Evolutionary conservation across 2,797 vertebrate species (phyloP).

Genomic region (Numenius phaeopus): DNA sequence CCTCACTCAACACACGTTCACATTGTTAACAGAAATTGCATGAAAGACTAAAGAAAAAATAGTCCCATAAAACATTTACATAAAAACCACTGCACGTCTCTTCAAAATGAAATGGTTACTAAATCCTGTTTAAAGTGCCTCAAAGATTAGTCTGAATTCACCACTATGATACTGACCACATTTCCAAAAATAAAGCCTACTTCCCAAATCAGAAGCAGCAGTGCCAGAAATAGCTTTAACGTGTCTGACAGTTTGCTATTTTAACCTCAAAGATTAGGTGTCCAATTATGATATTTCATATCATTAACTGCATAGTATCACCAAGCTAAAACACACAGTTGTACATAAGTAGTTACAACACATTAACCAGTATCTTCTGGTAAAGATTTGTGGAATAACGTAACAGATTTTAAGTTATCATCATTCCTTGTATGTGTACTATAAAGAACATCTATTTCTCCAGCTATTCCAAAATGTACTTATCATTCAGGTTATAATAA

Average conservation of each 20-base stretch:
- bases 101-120: background rate
- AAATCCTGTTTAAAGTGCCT: background rate
- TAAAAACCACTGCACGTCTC: background rate
- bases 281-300: background rate
- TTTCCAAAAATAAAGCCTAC: slow-evolving; percentile 23
- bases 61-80: background rate
- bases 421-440: background rate
- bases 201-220: slow-evolving; percentile 61
- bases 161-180: background rate
- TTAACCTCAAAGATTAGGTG: background rate
- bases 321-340: background rate
- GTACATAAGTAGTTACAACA: background rate
- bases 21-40: background rate
- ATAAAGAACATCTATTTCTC: background rate
- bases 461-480: background rate
- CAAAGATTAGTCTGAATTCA: background rate
- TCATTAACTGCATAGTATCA: background rate
- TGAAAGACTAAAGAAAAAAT: background rate
- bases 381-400: background rate
- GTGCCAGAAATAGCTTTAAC: slow-evolving; percentile 11
- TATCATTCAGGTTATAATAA: background rate
- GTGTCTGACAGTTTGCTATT: slow-evolving; percentile 18
- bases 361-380: background rate
- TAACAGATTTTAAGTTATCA: background rate
- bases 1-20: background rate